Evolutionary conservation across 1,140 invertebrate species (phyloP).

Genomic region (Alviniconcha marisindica): DNA sequence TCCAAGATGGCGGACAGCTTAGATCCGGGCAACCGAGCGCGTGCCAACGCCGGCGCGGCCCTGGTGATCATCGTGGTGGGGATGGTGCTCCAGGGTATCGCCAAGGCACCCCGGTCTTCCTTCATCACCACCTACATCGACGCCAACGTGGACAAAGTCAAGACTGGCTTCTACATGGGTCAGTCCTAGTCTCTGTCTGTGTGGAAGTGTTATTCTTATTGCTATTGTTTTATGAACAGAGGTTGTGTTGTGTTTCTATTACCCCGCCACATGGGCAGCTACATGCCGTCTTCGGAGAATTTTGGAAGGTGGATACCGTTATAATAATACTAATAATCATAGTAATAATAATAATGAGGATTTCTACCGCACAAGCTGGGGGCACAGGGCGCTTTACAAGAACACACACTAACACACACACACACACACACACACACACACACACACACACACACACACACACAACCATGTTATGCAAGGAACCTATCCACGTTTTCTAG

Average conservation of each 20-base stretch:
- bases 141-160: slow-evolving; percentile 30
- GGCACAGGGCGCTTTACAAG: too few species aligned
- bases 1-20: not conserved
- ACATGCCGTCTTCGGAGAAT: too few species aligned
- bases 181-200: not conserved
- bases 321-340: too few species aligned
- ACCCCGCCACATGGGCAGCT: too few species aligned
- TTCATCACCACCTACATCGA: slow-evolving; percentile 39
- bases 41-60: not conserved
- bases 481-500: too few species aligned
- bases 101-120: slow-evolving; percentile 36
- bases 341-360: too few species aligned
- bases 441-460: too few species aligned
- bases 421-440: too few species aligned
- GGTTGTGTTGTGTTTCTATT: not conserved
- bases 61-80: slow-evolving; percentile 32
- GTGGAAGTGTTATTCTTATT: not conserved
- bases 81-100: slow-evolving; percentile 33
- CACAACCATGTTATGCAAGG: too few species aligned
- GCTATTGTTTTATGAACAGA: too few species aligned
- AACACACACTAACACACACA: too few species aligned
- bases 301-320: not conserved
- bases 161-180: slow-evolving; percentile 39
- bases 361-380: too few species aligned
- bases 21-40: not conserved